A percentile compares a stretch with the other conserved stretches of the same genome.
These are phyloP conservation scores for Columba guinea DNA, from an alignment of 2,797 vertebrate species.

Conservation along the genomic window DNA sequence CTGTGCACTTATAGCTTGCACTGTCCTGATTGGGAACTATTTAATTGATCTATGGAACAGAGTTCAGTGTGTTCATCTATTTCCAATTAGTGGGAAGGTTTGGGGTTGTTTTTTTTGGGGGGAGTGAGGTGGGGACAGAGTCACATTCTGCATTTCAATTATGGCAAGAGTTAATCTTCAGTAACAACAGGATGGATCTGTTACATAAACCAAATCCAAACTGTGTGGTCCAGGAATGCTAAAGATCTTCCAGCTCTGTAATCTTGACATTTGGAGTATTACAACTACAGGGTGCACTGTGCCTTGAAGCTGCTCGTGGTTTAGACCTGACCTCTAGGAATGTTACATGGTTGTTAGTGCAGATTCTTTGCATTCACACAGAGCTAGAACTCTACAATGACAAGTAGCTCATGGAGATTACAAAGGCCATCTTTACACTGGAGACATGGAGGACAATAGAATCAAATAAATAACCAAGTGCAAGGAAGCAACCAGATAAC, in stretches of 20 bases:
- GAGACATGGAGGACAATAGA: neutral
- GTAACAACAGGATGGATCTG: neutral
- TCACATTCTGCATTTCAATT: neutral
- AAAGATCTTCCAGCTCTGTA: neutral
- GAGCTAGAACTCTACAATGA: neutral
- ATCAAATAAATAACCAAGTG: neutral
- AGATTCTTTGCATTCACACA: neutral
- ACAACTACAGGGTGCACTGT: too few relatives aligned
- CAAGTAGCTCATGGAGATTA: fast-evolving
- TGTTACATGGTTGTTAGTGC: neutral
- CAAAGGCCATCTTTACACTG: neutral
- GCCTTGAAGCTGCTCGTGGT: neutral
- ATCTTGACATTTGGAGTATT: neutral
- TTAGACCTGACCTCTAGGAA: neutral
- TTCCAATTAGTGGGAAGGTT: neutral
- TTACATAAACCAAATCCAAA: neutral
- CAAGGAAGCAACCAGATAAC: neutral
- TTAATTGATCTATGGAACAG: neutral
- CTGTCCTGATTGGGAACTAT: neutral
- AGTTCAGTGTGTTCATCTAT: neutral
- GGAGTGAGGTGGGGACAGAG: fast-evolving
- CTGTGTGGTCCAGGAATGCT: neutral
- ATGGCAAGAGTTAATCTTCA: neutral
- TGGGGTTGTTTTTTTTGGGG: neutral
- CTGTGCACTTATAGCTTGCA: neutral